Conservation (phyloP, 2,113 vertebrate species). For the Neomonachus schauinslandi region DNA sequence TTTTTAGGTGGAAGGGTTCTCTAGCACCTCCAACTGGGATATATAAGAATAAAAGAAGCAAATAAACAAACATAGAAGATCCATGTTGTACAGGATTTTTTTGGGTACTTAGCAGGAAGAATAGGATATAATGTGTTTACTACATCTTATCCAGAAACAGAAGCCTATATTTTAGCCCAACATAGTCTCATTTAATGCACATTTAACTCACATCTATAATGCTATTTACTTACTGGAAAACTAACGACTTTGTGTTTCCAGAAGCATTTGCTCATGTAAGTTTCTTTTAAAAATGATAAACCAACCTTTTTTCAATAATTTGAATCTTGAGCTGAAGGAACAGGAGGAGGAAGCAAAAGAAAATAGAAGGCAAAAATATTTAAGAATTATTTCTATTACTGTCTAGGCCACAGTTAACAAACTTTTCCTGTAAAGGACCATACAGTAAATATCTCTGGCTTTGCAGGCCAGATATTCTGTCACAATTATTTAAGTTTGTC, state of each 20-base stretch:
- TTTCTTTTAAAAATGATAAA: constrained; percentile 22
- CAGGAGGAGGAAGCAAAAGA: not conserved
- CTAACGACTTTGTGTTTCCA: not conserved
- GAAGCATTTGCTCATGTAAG: not conserved
- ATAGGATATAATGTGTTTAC: not conserved
- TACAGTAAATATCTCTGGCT: constrained; percentile 17
- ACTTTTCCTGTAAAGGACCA: not conserved
- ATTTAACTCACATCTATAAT: constrained; percentile 34
- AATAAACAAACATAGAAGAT: not conserved
- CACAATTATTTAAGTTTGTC: not conserved
- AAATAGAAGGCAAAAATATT: not conserved
- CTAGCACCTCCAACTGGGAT: not conserved
- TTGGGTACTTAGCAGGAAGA: not conserved
- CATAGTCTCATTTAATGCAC: constrained; percentile 11
- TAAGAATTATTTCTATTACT: not conserved
- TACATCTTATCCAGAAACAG: constrained; percentile 5
- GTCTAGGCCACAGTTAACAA: not conserved
- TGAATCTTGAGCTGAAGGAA: not conserved
- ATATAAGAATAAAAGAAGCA: not conserved
- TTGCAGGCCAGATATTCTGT: not conserved
- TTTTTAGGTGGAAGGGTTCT: not conserved
- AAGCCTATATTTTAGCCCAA: not conserved
- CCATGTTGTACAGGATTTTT: not conserved
- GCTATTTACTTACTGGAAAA: not conserved
- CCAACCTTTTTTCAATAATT: not conserved